Conservation (phyloP, 2,113 vertebrate genomes). For the Cynopterus brachyotis region DNA sequence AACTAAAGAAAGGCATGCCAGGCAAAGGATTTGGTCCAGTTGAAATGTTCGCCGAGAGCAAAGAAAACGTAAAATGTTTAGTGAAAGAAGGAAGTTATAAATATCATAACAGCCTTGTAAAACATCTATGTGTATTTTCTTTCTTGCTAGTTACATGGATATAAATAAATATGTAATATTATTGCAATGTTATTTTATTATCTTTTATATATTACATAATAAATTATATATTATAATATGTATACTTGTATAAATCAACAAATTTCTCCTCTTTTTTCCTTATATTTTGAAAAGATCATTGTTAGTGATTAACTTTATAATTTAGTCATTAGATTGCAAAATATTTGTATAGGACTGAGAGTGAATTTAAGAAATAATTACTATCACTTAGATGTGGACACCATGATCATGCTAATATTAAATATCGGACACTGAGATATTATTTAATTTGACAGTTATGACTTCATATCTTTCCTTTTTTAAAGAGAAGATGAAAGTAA, state of each 20-base stretch:
- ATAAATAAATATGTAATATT: background rate
- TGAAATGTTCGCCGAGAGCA: background rate
- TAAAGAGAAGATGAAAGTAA: background rate
- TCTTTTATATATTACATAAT: background rate
- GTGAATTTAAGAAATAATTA: background rate
- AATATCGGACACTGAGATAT: constrained; percentile 2
- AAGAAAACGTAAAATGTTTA: background rate
- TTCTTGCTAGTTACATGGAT: background rate
- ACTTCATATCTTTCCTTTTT: background rate
- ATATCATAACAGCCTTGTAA: background rate
- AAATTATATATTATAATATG: background rate
- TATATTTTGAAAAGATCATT: background rate
- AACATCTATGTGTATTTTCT: background rate
- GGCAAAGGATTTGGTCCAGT: constrained; percentile 6
- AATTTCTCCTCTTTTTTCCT: background rate
- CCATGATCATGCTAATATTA: background rate
- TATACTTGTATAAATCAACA: background rate
- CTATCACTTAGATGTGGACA: background rate
- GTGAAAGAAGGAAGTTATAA: background rate
- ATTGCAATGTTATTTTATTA: background rate
- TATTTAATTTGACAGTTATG: background rate
- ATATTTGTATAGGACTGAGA: background rate
- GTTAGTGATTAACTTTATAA: background rate
- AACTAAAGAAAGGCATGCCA: background rate
- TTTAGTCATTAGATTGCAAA: background rate